These are phyloP conservation scores for Xiphorhynchus elegans DNA, from an alignment of 2,113 vertebrate species.

Conservation along the genomic window DNA sequence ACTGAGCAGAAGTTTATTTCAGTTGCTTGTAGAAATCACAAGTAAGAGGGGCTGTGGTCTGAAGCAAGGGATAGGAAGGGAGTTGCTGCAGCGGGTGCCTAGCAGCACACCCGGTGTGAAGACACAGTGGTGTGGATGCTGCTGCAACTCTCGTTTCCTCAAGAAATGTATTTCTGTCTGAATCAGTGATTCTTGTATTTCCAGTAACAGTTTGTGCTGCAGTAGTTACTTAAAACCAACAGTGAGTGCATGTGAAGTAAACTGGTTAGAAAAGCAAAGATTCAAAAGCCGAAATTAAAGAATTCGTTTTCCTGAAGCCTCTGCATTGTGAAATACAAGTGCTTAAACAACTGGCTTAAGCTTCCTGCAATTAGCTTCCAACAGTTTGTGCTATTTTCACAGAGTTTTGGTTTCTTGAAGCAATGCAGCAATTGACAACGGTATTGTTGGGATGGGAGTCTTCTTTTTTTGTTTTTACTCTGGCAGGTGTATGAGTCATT, in stretches of 20 bases:
- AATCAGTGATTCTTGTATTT: neutral
- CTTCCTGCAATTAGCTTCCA: conserved; percentile 36
- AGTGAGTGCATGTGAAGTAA: neutral
- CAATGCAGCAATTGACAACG: conserved; percentile 23
- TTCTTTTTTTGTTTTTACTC: neutral
- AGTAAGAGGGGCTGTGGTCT: neutral
- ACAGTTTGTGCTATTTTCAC: neutral
- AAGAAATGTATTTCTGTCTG: neutral
- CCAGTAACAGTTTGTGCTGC: neutral
- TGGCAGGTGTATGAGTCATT: conserved; percentile 5
- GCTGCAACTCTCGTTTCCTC: neutral
- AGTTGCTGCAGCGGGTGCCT: neutral
- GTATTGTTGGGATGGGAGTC: fast-evolving
- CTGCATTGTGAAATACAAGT: neutral
- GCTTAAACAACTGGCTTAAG: neutral
- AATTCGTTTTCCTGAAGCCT: neutral
- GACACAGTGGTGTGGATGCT: fast-evolving
- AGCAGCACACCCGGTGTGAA: fast-evolving
- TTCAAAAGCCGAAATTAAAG: conserved; percentile 12
- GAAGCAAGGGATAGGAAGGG: neutral
- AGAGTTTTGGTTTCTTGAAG: conserved; percentile 27
- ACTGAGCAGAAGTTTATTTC: neutral
- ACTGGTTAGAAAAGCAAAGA: conserved; percentile 10
- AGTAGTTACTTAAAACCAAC: neutral
- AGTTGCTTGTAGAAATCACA: neutral